These are phyloP conservation scores for Bugula neritina DNA, from an alignment of 2,888 invertebrate genomes.

Conservation along the genomic window DNA sequence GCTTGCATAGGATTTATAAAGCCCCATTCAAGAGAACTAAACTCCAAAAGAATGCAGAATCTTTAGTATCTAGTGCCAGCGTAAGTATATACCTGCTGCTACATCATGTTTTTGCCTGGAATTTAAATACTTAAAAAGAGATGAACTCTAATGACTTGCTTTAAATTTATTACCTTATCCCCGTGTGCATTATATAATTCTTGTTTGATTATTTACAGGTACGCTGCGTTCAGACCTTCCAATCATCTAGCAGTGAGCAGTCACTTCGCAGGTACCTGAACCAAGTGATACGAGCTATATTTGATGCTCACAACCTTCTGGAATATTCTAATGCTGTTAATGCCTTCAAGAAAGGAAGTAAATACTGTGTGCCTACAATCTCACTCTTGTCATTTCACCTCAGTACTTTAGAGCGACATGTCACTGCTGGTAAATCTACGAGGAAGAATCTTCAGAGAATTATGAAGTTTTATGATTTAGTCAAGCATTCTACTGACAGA, in stretches of 20 bases:
- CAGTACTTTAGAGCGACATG: not conserved
- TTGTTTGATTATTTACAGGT: not conserved
- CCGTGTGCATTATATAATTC: not conserved
- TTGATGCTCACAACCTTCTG: not conserved
- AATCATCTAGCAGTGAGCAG: not conserved
- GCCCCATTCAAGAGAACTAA: not conserved
- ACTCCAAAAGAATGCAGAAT: not conserved
- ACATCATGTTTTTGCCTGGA: no score
- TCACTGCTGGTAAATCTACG: not conserved
- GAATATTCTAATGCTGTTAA: not conserved
- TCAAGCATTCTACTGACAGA: not conserved
- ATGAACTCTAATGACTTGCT: no score
- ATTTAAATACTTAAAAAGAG: no score
- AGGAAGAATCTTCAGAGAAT: not conserved
- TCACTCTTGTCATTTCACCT: not conserved
- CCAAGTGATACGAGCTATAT: not conserved
- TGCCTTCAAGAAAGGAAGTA: not conserved
- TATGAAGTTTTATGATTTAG: not conserved
- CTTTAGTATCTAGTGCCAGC: not conserved
- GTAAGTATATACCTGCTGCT: constrained; percentile 10
- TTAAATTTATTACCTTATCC: no score
- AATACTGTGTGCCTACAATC: constrained; percentile 4
- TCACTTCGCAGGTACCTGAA: constrained; percentile 15
- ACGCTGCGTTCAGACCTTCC: not conserved
- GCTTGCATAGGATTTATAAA: not conserved